Percentiles rank a stretch among this genome's conserved stretches.
Conservation (phyloP, 2,113 vertebrate genomes). For the Seriola rivoliana region DNA sequence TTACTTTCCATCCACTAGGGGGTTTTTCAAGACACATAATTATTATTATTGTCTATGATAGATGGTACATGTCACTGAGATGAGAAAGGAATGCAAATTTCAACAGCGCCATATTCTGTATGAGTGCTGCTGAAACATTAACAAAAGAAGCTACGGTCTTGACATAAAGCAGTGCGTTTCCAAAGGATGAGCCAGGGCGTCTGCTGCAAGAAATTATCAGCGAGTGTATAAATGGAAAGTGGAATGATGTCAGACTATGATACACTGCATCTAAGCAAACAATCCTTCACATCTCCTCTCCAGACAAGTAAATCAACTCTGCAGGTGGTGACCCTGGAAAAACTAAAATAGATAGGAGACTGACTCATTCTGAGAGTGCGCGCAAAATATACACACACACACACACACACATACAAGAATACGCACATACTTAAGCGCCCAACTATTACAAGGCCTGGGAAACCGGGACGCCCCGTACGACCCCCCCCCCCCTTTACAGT, state of each 20-base stretch:
- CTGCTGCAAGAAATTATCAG: constrained; percentile 48
- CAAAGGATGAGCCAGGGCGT: constrained; percentile 55
- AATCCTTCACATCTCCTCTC: constrained; percentile 34
- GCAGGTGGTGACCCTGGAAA: constrained; percentile 59
- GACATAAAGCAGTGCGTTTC: constrained; percentile 40
- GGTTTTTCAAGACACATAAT: constrained; percentile 31
- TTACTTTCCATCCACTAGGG: constrained; percentile 28
- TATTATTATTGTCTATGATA: constrained; percentile 34
- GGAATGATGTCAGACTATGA: constrained; percentile 58
- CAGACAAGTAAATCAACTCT: constrained; percentile 62
- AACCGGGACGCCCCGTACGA: constrained; percentile 29
- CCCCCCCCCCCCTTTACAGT: constrained; percentile 23
- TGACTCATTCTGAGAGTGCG: constrained; percentile 30
- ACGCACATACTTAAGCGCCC: constrained; percentile 7
- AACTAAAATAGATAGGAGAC: constrained; percentile 33
- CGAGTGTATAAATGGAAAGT: constrained; percentile 56
- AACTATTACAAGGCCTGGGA: constrained; percentile 41
- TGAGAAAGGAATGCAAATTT: constrained; percentile 15
- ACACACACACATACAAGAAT: not conserved
- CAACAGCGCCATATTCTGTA: not conserved
- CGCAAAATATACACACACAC: not conserved
- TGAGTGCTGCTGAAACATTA: constrained; percentile 33
- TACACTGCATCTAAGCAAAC: constrained; percentile 45
- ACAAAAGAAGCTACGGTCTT: constrained; percentile 32
- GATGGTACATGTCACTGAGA: not conserved